Percentiles rank a stretch among this genome's conserved stretches.
Evolutionary conservation across 2,797 vertebrate species (phyloP).

Genomic region (Alectoris magna): DNA sequence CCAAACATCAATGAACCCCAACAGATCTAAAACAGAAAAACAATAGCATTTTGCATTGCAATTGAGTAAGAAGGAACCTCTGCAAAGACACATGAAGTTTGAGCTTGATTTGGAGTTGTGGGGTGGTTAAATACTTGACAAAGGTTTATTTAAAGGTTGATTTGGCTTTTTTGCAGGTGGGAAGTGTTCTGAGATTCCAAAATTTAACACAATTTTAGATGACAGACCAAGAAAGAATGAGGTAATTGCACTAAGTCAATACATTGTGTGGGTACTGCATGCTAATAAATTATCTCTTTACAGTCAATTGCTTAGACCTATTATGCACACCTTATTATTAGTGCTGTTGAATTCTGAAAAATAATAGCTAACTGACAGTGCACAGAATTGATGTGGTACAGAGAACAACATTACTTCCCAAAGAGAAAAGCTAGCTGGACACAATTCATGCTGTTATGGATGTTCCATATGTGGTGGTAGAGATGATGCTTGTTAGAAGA

Average conservation of each 20-base stretch:
- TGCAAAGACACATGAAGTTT: neutral
- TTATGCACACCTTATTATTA: neutral
- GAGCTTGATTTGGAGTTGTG: neutral
- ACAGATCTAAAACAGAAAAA: neutral
- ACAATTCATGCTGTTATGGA: neutral
- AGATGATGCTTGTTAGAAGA: neutral
- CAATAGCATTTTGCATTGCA: neutral
- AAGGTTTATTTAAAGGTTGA: neutral
- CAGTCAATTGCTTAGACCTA: neutral
- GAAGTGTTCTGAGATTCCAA: neutral
- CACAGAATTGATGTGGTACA: neutral
- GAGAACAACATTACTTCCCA: neutral
- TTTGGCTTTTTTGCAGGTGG: neutral
- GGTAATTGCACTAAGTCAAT: neutral
- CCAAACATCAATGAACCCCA: neutral
- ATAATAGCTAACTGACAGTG: neutral
- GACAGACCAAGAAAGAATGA: neutral
- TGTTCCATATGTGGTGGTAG: neutral
- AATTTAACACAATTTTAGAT: neutral
- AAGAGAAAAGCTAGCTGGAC: neutral
- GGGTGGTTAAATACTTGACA: neutral
- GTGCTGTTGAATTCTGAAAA: neutral
- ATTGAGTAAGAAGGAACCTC: neutral
- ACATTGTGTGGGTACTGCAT: accelerated
- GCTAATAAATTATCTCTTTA: neutral